Evolutionary conservation across 2,797 vertebrate species (phyloP).

Genomic region (Heliangelus exortis): DNA sequence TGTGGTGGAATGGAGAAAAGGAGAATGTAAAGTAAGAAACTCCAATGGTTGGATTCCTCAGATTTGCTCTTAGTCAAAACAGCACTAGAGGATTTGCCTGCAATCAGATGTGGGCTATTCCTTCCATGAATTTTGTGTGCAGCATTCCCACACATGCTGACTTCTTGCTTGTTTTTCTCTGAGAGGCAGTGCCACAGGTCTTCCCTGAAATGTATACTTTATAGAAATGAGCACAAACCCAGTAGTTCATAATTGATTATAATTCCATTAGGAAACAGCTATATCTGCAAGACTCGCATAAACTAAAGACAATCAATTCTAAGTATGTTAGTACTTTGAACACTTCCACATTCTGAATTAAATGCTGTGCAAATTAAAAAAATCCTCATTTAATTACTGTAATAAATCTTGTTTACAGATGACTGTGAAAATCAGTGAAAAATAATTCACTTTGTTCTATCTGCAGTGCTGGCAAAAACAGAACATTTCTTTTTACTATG

Average conservation of each 20-base stretch:
- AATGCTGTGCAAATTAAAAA: slow-evolving; percentile 74
- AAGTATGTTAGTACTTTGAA: slow-evolving; percentile 73
- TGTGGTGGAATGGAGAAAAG: not conserved
- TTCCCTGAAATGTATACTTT: not conserved
- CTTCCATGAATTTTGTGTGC: not conserved
- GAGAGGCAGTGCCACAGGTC: not conserved
- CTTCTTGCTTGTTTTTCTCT: not conserved
- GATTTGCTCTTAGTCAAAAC: accelerated
- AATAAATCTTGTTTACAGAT: slow-evolving; percentile 81
- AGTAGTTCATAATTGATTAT: slow-evolving; percentile 15
- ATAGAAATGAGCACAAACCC: slow-evolving; percentile 22
- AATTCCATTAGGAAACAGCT: slow-evolving; percentile 38
- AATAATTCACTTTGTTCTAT: slow-evolving; percentile 72
- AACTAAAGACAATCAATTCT: slow-evolving; percentile 66
- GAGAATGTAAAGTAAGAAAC: not conserved
- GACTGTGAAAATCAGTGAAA: slow-evolving; percentile 71
- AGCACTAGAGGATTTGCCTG: not conserved
- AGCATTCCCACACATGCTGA: accelerated
- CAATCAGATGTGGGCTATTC: not conserved
- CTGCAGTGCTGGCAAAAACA: slow-evolving; percentile 71
- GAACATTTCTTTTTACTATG: slow-evolving; percentile 61
- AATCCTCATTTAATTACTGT: slow-evolving; percentile 79
- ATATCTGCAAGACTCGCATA: slow-evolving; percentile 25
- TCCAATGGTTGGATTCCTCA: not conserved
- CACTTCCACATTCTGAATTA: slow-evolving; percentile 74